Percentiles rank a stretch among this genome's conserved stretches.
phyloP scores from a whole-genome alignment of 2,888 invertebrate species.

The Diadromus collaris region DNA sequence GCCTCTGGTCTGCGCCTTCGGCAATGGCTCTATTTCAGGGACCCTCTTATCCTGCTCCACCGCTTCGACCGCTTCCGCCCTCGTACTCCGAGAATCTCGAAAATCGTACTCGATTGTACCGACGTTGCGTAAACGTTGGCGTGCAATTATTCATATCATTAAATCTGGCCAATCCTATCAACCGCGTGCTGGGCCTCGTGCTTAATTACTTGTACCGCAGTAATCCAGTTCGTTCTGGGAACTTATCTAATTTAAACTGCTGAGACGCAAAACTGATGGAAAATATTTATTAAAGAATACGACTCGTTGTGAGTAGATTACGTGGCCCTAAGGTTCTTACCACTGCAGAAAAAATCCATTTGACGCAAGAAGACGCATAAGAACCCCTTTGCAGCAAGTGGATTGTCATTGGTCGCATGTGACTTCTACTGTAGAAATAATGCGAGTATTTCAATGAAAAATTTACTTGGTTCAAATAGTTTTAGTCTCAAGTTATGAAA shows the following conservation, averaged over 20 bases:
- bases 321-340: too few species aligned
- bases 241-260: background rate
- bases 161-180: conserved; percentile 28
- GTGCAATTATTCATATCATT: conserved; percentile 36
- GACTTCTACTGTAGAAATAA: too few species aligned
- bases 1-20: conserved; percentile 47
- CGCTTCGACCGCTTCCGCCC: background rate
- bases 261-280: too few species aligned
- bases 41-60: conserved; percentile 36
- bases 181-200: background rate
- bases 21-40: conserved; percentile 55
- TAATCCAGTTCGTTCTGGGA: background rate
- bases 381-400: too few species aligned
- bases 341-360: too few species aligned
- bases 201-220: conserved; percentile 11
- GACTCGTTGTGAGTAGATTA: too few species aligned
- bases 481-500: too few species aligned
- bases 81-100: conserved; percentile 3
- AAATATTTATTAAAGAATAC: too few species aligned
- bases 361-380: too few species aligned
- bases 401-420: too few species aligned
- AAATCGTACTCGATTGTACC: conserved; percentile 22
- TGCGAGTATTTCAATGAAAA: too few species aligned
- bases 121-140: background rate
- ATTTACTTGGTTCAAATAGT: too few species aligned